Base-by-base conservation (phyloP, 2,888 invertebrate species). In the Callyntrura sp. region DNA sequence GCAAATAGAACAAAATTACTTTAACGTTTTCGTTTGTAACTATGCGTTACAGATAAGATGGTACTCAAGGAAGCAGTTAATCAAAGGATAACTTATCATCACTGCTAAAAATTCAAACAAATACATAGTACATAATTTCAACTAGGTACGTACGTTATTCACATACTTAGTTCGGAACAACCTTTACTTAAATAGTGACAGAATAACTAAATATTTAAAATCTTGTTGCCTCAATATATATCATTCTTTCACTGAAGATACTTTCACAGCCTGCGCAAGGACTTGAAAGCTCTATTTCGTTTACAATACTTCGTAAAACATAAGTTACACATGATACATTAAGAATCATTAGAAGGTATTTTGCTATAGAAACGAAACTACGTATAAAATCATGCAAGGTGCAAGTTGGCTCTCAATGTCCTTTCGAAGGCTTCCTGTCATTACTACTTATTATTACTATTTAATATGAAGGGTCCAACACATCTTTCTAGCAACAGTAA, bases 21-120 rank as follows among this genome's bases (percentile, higher is more conserved):
- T 70, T 70, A 12, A 20, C 35, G 9, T 20, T 17, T 45, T 25
- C 0, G 9, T 8, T 8, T 62, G n/a, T n/a, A n/a, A 62, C 25
- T 11, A 8, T 9, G 9, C 12, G 0, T 3, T 35, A 35, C 25
- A 62, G 9, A 17, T 45, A 5, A 43, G 28, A 65, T 9, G 28
- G 25, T 45, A 35, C 45, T 70, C 43, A 70, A 70, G 17, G 17
- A 70, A 70, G 70, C 70, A 70, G 70, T 70, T 45, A 70, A 70
- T 45, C 70, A 70, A 70, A 45, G 70, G 20, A 70, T 70, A 70
- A 43, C n/a, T 68, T 68, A 35, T 68, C 68, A 68, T 70, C 70
- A 70, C 70, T 70, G 70, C 70, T 70, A 70, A 70, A 68, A 68
- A 45, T 43, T 62, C 70, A 70, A 70, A 70, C 70, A 35, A 70